These are phyloP conservation scores for Stenopsyche tienmushanensis DNA, from an alignment of 1,140 invertebrate species.

Conservation along the genomic window DNA sequence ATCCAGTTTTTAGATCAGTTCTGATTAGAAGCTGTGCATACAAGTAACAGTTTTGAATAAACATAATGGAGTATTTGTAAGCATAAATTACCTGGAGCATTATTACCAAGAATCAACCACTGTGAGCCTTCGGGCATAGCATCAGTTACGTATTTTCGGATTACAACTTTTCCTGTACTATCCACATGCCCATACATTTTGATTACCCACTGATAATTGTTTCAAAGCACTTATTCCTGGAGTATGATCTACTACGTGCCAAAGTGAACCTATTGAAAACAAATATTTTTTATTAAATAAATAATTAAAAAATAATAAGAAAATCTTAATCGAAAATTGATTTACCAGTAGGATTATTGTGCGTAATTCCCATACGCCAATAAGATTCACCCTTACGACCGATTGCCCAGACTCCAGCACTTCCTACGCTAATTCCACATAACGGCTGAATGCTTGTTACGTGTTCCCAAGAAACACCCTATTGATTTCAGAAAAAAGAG, in stretches of 20 bases:
- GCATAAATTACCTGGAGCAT: slow-evolving; percentile 36
- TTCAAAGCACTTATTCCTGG: slow-evolving; percentile 32
- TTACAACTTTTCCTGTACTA: slow-evolving; percentile 33
- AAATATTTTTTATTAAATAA: slow-evolving; percentile 8
- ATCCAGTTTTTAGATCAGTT: no score
- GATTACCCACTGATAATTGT: slow-evolving; percentile 30
- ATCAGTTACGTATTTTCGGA: slow-evolving; percentile 29
- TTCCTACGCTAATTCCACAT: slow-evolving; percentile 66
- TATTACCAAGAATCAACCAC: slow-evolving; percentile 35
- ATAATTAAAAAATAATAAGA: slow-evolving; percentile 4
- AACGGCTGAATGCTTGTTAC: slow-evolving; percentile 75
- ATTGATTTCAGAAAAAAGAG: not conserved
- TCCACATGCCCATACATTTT: slow-evolving; percentile 36
- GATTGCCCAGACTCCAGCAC: slow-evolving; percentile 79
- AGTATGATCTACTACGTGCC: slow-evolving; percentile 34
- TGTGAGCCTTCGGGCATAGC: slow-evolving; percentile 38
- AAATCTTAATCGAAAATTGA: slow-evolving; percentile 21
- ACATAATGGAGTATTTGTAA: no score
- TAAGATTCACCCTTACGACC: slow-evolving; percentile 83
- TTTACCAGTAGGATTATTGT: slow-evolving; percentile 64
- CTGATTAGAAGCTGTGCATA: not conserved
- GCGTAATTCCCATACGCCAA: slow-evolving; percentile 68
- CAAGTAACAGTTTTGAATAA: not conserved
- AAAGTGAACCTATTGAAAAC: slow-evolving; percentile 27
- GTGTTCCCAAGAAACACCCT: slow-evolving; percentile 79